phyloP scores from a whole-genome alignment of 2,113 vertebrate genomes.

The Entomyzon cyanotis region DNA sequence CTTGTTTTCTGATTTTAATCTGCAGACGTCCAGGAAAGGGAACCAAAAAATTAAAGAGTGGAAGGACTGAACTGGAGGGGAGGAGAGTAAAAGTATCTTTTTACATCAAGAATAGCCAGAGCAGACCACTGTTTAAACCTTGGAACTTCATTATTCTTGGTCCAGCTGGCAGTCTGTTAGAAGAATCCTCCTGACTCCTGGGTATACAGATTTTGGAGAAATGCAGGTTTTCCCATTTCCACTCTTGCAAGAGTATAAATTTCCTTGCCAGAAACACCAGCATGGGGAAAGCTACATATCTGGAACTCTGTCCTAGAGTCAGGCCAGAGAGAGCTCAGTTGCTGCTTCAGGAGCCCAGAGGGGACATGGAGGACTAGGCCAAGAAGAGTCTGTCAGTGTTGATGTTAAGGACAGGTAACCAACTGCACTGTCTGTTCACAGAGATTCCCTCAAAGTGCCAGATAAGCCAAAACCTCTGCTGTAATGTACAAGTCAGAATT shows the following conservation, averaged over 20 bases:
- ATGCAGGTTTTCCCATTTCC: conserved; percentile 37
- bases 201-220: conserved; percentile 6
- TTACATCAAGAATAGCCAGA: conserved; percentile 14
- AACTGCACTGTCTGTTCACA: neutral
- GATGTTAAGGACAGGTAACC: neutral
- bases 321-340: neutral
- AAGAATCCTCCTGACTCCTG: conserved; percentile 2
- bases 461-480: neutral
- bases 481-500: neutral
- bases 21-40: neutral
- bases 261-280: conserved; percentile 15
- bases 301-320: neutral
- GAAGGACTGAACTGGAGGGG: neutral
- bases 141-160: conserved; percentile 34
- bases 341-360: neutral
- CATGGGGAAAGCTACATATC: neutral
- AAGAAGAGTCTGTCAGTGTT: neutral
- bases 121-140: conserved; percentile 10
- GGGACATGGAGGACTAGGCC: neutral
- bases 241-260: neutral
- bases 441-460: neutral
- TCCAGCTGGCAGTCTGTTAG: conserved; percentile 33
- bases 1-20: conserved; percentile 33
- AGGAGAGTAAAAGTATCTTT: conserved; percentile 23
- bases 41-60: conserved; percentile 7